Evolutionary conservation across 1,140 invertebrate species (phyloP), one percentile per base, ranked within the genome.

Genomic region (Solenopsis invicta): DNA sequence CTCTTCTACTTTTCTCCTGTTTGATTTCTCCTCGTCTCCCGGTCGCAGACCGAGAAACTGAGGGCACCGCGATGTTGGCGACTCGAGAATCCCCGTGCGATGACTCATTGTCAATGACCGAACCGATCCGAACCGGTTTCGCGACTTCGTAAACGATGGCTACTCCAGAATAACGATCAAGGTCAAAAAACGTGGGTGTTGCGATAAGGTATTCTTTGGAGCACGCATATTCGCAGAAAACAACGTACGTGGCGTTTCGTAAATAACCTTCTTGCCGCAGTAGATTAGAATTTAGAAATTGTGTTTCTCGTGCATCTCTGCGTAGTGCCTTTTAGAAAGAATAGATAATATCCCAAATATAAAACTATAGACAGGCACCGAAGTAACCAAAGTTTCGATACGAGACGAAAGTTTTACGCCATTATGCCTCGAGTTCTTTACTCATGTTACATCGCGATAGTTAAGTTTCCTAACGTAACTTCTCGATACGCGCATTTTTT

Each of bases 101-200:
- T 93, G 93, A 93, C 88, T 93, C 93, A 93, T 92, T 93, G 93
- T 93, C 90, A 88, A 91, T 84, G 90, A 90, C 75, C 91, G 85
- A 88, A 88, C 86, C 76, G 90, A 91, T 88, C 72, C 66, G 66
- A 90, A 93, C 93, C 93, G 93, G 93, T 93, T 93, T 85, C 78
- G 45, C 84, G 87, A 78, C 74, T 88, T 78, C 50, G 52, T 88
- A 77, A 67, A 56, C 34, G 86, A 76, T 61, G 50, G 61, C 34
- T 66, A 29, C 61, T 66, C 54, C 62, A 18, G 56, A 62, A 59
- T 64, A 62, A 66, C 74, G 76, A 89, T 87, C 85, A 84, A 90
- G 88, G 88, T 87, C 45, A 54, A 78, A 69, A 89, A 90, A 84
- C 80, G 84, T 76, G 76, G 24, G 61, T 45, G 50, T 21, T 29